A percentile compares a stretch with the other conserved stretches of the same genome.
These are phyloP conservation scores for Dioctria rufipes DNA, from an alignment of 2,888 invertebrate genomes.

Conservation along the genomic window DNA sequence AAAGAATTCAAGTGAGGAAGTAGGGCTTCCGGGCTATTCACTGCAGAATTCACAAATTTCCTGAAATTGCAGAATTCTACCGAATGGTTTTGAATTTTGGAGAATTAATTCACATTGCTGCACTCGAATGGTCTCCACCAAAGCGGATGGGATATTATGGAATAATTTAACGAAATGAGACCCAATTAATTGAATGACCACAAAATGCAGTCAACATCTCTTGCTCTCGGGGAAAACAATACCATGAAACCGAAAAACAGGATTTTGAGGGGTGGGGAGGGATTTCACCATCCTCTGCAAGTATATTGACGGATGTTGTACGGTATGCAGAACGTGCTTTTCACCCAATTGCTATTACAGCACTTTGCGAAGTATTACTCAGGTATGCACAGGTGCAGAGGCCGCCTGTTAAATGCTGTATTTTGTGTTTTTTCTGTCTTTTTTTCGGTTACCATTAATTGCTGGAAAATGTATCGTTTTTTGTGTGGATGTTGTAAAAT, in stretches of 20 bases:
- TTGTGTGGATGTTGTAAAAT: too few relatives aligned
- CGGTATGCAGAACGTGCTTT: slow-evolving; percentile 19
- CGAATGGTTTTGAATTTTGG: background rate
- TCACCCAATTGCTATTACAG: slow-evolving; percentile 3
- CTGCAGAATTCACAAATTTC: slow-evolving; percentile 6
- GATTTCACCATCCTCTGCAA: slow-evolving; percentile 8
- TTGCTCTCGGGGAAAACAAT: slow-evolving; percentile 25
- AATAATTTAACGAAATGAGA: slow-evolving; percentile 58
- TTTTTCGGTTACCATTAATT: too few relatives aligned
- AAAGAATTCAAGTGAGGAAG: slow-evolving; percentile 7
- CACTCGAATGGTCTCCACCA: background rate
- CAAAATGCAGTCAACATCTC: slow-evolving; percentile 43
- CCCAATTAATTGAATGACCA: slow-evolving; percentile 57
- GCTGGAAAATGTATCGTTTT: too few relatives aligned
- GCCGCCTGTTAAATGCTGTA: too few relatives aligned
- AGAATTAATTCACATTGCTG: slow-evolving; percentile 10
- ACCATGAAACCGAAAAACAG: slow-evolving; percentile 18
- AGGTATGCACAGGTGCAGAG: slow-evolving; percentile 6
- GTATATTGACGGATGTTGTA: slow-evolving; percentile 32
- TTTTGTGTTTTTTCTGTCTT: too few relatives aligned
- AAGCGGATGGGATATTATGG: slow-evolving; percentile 12
- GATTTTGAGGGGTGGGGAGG: background rate
- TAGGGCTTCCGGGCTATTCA: background rate
- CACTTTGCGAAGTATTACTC: background rate
- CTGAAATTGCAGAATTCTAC: background rate